Conservation (phyloP, 2,888 invertebrate species). For the Synanthedon tipuliformis region DNA sequence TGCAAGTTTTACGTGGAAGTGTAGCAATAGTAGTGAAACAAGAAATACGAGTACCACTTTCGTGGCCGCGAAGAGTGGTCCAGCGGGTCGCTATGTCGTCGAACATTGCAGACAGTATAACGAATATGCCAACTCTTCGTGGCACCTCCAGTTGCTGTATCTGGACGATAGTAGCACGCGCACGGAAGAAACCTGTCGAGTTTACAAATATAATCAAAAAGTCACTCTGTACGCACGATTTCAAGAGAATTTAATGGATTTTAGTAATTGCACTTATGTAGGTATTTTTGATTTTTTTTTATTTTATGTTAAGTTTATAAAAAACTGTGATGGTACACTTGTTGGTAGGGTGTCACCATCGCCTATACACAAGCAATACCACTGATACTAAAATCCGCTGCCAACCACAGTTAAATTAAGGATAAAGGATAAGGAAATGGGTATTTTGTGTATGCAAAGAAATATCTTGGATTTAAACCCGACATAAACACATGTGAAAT, state of each 20-base stretch:
- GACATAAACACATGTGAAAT: too few relatives aligned
- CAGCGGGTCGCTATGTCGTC: constrained; percentile 5
- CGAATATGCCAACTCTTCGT: background rate
- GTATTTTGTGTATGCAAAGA: too few relatives aligned
- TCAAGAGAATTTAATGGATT: background rate
- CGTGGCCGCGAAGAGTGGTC: background rate
- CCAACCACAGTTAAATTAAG: too few relatives aligned
- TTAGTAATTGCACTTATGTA: background rate
- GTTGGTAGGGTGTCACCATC: too few relatives aligned
- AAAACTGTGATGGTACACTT: too few relatives aligned
- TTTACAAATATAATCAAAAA: background rate
- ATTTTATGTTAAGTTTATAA: too few relatives aligned
- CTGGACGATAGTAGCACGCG: background rate
- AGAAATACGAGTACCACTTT: constrained; percentile 1
- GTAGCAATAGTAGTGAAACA: background rate
- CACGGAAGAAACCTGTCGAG: background rate
- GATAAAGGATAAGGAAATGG: too few relatives aligned
- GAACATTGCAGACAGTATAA: constrained; percentile 4
- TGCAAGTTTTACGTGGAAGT: background rate
- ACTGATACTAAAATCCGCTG: too few relatives aligned
- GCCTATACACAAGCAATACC: too few relatives aligned
- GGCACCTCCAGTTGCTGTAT: constrained; percentile 1
- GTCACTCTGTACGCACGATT: background rate
- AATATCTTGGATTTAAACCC: too few relatives aligned
- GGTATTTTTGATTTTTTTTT: background rate